These are phyloP conservation scores for Phalera bucephala DNA, from an alignment of 2,888 invertebrate genomes.

Conservation along the genomic window DNA sequence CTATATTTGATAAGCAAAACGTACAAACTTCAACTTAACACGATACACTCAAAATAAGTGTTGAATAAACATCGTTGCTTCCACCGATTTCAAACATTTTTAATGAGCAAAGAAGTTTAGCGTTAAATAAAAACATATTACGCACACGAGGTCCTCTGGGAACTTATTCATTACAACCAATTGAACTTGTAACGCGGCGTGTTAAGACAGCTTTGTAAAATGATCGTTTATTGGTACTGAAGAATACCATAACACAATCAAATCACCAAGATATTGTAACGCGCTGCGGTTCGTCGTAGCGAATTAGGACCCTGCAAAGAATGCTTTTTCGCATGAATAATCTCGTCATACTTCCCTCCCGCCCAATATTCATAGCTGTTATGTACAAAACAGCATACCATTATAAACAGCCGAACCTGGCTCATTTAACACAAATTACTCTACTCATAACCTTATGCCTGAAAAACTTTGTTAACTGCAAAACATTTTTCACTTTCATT, in stretches of 20 bases:
- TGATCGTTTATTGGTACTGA: too few species aligned
- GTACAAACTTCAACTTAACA: too few species aligned
- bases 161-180: too few species aligned
- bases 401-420: slow-evolving; percentile 39
- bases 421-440: slow-evolving; percentile 37
- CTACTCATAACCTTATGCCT: slow-evolving; percentile 20
- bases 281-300: too few species aligned
- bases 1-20: too few species aligned
- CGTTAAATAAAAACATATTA: slow-evolving; percentile 7
- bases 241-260: too few species aligned
- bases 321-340: slow-evolving; percentile 10
- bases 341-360: slow-evolving; percentile 7
- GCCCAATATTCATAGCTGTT: slow-evolving; percentile 26
- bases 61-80: neutral
- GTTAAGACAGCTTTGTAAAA: too few species aligned
- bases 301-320: slow-evolving; percentile 1
- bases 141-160: slow-evolving; percentile 1
- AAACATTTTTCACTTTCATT: slow-evolving; percentile 11
- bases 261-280: too few species aligned
- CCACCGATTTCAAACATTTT: neutral
- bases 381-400: slow-evolving; percentile 32
- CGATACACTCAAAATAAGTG: too few species aligned
- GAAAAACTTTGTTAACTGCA: slow-evolving; percentile 17
- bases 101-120: neutral
- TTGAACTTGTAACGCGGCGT: too few species aligned